Base-by-base conservation (phyloP, 2,888 invertebrate species). In the Eurytoma californica region DNA sequence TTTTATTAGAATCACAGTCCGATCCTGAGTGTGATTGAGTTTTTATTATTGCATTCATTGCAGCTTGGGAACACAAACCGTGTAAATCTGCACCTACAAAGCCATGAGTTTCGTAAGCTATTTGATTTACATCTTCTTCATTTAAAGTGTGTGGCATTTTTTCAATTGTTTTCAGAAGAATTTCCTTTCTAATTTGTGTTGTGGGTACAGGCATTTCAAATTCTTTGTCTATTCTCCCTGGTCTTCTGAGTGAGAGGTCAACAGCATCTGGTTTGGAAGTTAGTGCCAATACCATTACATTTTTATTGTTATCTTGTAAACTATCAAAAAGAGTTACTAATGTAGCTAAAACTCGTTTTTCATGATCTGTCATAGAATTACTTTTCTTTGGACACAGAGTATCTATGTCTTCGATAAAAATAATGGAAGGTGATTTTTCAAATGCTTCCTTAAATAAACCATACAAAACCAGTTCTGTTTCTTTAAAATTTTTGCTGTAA, bases 1-100 rank as follows among this genome's bases (percentile, higher is more conserved):
- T 61, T 57, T 83, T 49, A 14, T 73, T 16, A 49, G 75, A 30
- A 57, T 69, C 30, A 69, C 81, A 60, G 12, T 63, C 20, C 0
- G 12, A 49, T n/a, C 57, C 76, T 28, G 66, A 49, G 20, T 69
- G 72, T 12, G 51, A 79, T 82, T 90, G 86, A 7, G 89, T 88
- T 86, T 92, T 93, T 9, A 94, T 93, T 9, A 94, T 90, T 39
- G 94, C 93, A 84, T 92, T 92, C 86, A 95, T 91, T 14, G 93
- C 92, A 3, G 97, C 96, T 87, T 95, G 94, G 12, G 95, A 94
- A 83, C 95, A 94, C 1, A 97, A 91, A 79, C 94, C 94, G 0
- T 94, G 92, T 69, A 98, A 91, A 92, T 98, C 98, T 0, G 96
- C 96, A 7, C 96, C 97, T 0, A 98, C 97, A 91, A 95, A 98